Evolutionary conservation across 2,888 invertebrate species (phyloP).

Genomic region (Pelosia muscerda): DNA sequence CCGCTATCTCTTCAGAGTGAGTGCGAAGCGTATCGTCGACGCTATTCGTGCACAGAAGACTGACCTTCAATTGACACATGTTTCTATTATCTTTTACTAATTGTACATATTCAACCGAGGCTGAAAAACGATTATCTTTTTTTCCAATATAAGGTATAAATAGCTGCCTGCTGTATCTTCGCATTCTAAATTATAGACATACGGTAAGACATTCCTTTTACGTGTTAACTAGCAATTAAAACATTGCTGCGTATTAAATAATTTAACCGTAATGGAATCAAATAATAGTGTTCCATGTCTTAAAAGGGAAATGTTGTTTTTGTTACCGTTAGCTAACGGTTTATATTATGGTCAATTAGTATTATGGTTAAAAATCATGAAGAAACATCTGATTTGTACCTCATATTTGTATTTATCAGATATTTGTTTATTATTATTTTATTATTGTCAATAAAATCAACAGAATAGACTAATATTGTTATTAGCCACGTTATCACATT

Average conservation of each 20-base stretch:
- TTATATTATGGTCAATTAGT: neutral
- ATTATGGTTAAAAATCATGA: no score
- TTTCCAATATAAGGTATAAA: neutral
- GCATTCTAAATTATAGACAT: neutral
- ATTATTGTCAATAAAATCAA: neutral
- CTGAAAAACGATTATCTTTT: neutral
- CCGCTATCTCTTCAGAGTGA: no score
- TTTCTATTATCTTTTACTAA: no score
- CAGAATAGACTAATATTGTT: neutral
- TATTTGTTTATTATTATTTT: no score
- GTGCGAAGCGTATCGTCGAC: no score
- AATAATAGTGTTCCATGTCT: neutral
- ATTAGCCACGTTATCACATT: no score
- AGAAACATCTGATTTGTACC: no score
- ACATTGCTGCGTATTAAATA: neutral
- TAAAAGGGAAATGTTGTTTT: neutral
- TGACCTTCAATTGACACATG: no score
- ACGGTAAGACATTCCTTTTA: neutral
- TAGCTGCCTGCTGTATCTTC: neutral
- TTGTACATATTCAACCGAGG: no score
- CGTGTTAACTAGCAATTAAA: neutral
- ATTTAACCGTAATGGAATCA: neutral
- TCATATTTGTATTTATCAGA: neutral
- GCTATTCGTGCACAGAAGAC: no score
- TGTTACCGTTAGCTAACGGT: neutral